Conservation (phyloP, 2,888 invertebrate genomes). For the Thysanoteuthis rhombus region DNA sequence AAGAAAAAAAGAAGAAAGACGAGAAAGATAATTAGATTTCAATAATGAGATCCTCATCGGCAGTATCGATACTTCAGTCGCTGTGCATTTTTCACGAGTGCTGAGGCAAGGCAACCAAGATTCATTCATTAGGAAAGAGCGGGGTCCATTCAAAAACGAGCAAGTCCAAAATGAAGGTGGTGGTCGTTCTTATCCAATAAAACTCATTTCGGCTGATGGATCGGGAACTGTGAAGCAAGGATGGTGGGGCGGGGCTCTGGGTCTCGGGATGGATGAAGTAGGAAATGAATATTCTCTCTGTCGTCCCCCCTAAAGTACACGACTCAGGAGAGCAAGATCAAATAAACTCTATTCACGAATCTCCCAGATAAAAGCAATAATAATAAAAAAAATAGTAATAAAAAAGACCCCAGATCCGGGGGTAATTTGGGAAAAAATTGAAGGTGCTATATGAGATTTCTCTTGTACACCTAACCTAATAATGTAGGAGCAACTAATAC, state of each 20-base stretch:
- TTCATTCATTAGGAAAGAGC: not conserved
- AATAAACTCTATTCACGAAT: not conserved
- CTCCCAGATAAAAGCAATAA: not conserved
- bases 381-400: not conserved
- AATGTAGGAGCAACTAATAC: not conserved
- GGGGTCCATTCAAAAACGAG: not conserved
- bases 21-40: not conserved
- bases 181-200: not conserved
- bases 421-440: not conserved
- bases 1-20: not conserved
- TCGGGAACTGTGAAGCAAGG: not conserved
- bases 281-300: not conserved
- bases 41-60: not conserved
- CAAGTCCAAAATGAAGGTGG: not conserved
- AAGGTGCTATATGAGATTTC: not conserved
- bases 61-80: not conserved
- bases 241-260: not conserved
- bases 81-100: not conserved
- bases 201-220: not conserved
- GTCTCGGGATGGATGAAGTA: not conserved
- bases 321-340: not conserved
- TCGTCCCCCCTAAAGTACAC: not conserved
- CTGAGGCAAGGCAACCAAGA: not conserved
- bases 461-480: not conserved
- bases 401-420: not conserved